Evolutionary conservation across 2,888 invertebrate genomes (phyloP), one percentile per base, ranked within the genome.

Genomic region (Megaustenia siamemsis): DNA sequence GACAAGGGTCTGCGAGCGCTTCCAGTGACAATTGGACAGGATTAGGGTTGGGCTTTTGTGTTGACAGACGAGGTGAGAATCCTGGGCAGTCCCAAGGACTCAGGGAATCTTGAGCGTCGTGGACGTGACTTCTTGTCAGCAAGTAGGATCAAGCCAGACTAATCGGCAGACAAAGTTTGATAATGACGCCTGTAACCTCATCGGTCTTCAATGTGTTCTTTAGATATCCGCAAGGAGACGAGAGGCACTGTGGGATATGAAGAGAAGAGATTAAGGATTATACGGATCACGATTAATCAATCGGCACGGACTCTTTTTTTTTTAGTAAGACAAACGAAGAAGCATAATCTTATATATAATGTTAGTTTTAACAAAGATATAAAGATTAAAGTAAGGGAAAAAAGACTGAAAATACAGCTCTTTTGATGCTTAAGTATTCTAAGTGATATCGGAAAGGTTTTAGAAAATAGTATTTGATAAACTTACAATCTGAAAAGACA

Each of bases 31-130:
- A 69, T 69, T 32, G 80, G 69, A 49, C 49, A 4, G 80, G 80
- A 80, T 80, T 80, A 80, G 45, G 69, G 69, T 45, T 53, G 80
- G 69, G 53, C 45, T 35, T n/a, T 56, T 53, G 69, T 80, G 80
- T 80, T 80, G 80, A 80, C 73, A 82, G 73, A 82, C 60, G 35
- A 73, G 73, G 73, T 71, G 82, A 71, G 82, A 82, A 82, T 82
- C 73, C 82, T 69, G 69, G 53, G 80, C 80, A 69, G 68, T 69
- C 80, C 68, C 69, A 69, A 78, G 78, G 78, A 43, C 78, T 40
- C 63, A 78, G 78, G 78, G 66, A 78, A 43, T 43, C 66, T 32
- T 28, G 18, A 60, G 78, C 78, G 78, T n/a, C 49, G 49, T 24
- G 80, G 69, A 80, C 80, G 80, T 80, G 80, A 69, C 80, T 38